Evolutionary conservation across 2,888 invertebrate species (phyloP).

Genomic region (Ectropis crepuscularia): DNA sequence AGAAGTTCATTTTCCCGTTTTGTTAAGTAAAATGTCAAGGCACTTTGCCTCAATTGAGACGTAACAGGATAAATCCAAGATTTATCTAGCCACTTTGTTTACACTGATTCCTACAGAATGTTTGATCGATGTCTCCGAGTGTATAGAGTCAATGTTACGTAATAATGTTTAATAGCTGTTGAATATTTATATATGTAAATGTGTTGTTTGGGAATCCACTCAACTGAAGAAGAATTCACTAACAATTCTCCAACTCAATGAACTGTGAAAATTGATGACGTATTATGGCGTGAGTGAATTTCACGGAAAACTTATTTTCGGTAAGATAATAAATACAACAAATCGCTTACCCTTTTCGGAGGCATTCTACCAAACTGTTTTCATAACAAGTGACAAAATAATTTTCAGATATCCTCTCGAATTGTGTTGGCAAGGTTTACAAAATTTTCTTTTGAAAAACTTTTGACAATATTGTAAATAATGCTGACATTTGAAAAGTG

Average conservation of each 20-base stretch:
- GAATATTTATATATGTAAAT: slow-evolving; percentile 31
- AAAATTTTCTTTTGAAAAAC: slow-evolving; percentile 50
- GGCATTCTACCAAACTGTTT: slow-evolving; percentile 54
- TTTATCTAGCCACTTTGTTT: slow-evolving; percentile 26
- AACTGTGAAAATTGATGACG: slow-evolving; percentile 3
- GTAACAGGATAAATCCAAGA: slow-evolving; percentile 6
- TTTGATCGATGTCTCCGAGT: slow-evolving; percentile 41
- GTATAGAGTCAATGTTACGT: slow-evolving; percentile 29
- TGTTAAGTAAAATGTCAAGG: neutral
- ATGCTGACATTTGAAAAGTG: slow-evolving; percentile 51
- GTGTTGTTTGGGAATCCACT: slow-evolving; percentile 13
- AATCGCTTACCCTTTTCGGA: slow-evolving; percentile 73
- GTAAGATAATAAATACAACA: neutral
- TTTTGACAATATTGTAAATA: slow-evolving; percentile 66
- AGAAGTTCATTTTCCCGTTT: neutral
- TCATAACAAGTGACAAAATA: slow-evolving; percentile 21
- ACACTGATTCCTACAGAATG: slow-evolving; percentile 18
- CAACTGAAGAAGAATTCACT: slow-evolving; percentile 5
- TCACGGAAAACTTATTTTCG: neutral
- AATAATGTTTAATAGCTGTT: slow-evolving; percentile 32
- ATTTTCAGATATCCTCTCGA: neutral
- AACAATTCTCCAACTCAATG: neutral
- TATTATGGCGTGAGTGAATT: neutral
- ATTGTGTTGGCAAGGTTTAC: neutral
- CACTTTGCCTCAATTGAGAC: neutral